Evolutionary conservation across 2,797 vertebrate genomes (phyloP).

Genomic region (Hippopotamyrus pictus): DNA sequence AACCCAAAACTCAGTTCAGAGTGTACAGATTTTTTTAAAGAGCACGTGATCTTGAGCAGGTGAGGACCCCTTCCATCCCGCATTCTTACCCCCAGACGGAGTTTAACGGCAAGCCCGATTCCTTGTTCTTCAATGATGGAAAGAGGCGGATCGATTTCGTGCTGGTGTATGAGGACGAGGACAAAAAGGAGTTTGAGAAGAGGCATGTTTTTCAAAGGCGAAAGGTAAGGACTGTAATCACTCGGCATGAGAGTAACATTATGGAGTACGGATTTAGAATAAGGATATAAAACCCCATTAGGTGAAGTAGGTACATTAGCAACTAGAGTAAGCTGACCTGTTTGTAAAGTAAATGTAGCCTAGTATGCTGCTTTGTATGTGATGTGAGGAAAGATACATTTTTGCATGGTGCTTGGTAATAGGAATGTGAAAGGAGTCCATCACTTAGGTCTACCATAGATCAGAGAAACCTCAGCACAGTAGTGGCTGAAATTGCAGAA

Average conservation of each 20-base stretch:
- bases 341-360: not conserved
- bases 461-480: not conserved
- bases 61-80: slow-evolving; percentile 27
- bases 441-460: not conserved
- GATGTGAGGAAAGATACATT: not conserved
- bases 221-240: slow-evolving; percentile 55
- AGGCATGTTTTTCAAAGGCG: slow-evolving; percentile 58
- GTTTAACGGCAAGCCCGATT: slow-evolving; percentile 74
- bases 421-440: not conserved
- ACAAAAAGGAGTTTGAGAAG: slow-evolving; percentile 70
- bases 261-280: not conserved
- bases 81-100: slow-evolving; percentile 65
- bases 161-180: slow-evolving; percentile 86
- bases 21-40: slow-evolving; percentile 49
- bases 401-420: not conserved
- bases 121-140: slow-evolving; percentile 83
- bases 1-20: not conserved
- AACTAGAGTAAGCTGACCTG: not conserved
- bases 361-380: not conserved
- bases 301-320: not conserved
- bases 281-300: not conserved
- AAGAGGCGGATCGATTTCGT: slow-evolving; percentile 80
- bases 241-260: not conserved
- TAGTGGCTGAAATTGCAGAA: not conserved
- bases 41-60: slow-evolving; percentile 40